Conservation (phyloP, 2,113 vertebrate species). For the Atlantisia rogersi region DNA sequence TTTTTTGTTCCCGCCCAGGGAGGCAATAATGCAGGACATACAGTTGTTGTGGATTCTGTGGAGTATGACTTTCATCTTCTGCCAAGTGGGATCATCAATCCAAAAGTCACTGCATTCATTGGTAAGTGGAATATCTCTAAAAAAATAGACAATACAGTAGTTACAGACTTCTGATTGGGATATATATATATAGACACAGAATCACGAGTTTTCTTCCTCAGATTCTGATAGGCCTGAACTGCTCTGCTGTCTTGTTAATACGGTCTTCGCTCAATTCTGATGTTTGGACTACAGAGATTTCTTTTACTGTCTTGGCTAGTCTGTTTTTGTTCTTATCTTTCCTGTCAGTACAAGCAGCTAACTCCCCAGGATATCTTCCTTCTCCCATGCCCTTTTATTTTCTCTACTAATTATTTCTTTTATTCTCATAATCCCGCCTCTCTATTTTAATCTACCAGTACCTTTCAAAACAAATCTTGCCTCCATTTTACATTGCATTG, state of each 20-base stretch:
- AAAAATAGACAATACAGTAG: background rate
- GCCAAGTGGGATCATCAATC: conserved; percentile 99
- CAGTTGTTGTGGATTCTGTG: conserved; percentile 96
- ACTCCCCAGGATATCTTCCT: background rate
- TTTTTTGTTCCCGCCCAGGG: conserved; percentile 73
- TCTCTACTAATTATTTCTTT: background rate
- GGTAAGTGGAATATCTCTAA: conserved; percentile 79
- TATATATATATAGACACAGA: background rate
- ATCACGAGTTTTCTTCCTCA: background rate
- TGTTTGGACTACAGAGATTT: background rate
- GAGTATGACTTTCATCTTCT: conserved; percentile 99
- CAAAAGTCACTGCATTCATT: conserved; percentile 96
- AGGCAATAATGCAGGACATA: conserved; percentile 98
- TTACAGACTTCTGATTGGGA: background rate
- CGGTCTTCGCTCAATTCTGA: background rate
- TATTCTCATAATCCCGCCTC: background rate
- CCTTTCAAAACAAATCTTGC: background rate
- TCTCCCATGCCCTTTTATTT: background rate
- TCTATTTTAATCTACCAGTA: background rate
- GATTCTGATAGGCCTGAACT: background rate
- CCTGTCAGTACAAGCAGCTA: background rate
- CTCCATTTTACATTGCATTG: background rate
- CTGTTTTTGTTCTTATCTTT: background rate
- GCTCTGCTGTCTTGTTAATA: background rate
- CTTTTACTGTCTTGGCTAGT: background rate